A percentile compares a stretch with the other conserved stretches of the same genome.
Evolutionary conservation across 2,797 vertebrate genomes (phyloP).

Genomic region (Podarcis lilfordi): DNA sequence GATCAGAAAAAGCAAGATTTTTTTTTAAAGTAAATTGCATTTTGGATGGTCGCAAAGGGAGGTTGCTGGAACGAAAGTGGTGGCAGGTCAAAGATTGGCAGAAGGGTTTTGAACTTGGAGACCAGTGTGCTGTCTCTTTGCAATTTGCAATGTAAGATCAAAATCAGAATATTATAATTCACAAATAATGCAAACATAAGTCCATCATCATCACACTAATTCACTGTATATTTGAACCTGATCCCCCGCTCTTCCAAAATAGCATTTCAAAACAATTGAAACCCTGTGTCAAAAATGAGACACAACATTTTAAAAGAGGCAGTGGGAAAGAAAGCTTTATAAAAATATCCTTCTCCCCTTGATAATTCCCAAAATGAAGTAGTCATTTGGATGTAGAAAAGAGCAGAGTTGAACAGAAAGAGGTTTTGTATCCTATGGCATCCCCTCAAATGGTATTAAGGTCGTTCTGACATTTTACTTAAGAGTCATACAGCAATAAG

Average conservation of each 20-base stretch:
- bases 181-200: neutral
- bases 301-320: neutral
- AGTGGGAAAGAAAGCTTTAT: neutral
- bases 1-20: neutral
- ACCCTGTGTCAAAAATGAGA: neutral
- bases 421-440: neutral
- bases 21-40: neutral
- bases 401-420: neutral
- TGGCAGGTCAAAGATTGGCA: rapidly evolving
- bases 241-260: neutral
- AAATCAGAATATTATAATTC: slow-evolving; percentile 2
- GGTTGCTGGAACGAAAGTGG: neutral
- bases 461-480: neutral
- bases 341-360: no score
- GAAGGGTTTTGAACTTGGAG: no score
- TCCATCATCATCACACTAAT: slow-evolving; percentile 2
- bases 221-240: neutral
- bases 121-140: neutral
- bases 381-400: neutral
- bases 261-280: slow-evolving; percentile 2
- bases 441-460: neutral
- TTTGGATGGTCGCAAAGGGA: neutral
- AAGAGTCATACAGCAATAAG: neutral
- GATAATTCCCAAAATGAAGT: neutral
- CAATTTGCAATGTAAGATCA: neutral